Evolutionary conservation across 2,113 vertebrate genomes (phyloP).

Genomic region (Plecturocebus donacophilus): DNA sequence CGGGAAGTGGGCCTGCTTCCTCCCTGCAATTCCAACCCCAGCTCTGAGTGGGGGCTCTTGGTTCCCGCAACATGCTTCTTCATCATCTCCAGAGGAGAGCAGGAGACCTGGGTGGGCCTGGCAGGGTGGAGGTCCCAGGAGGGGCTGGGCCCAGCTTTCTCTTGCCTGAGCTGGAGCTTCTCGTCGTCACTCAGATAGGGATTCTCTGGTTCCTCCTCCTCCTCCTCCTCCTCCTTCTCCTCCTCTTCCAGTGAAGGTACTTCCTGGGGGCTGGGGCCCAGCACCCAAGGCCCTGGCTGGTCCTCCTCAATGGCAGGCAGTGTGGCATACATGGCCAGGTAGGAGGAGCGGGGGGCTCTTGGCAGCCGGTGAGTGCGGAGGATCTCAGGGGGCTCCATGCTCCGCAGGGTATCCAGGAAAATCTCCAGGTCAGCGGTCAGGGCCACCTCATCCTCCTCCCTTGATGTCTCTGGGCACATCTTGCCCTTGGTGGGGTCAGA

Average conservation of each 20-base stretch:
- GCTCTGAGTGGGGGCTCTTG: neutral
- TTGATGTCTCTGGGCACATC: accelerated
- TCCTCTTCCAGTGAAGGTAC: neutral
- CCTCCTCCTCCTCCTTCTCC: neutral
- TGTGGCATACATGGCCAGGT: constrained; percentile 79
- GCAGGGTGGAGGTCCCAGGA: neutral
- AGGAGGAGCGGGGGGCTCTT: constrained; percentile 73
- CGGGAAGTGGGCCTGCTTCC: constrained; percentile 85
- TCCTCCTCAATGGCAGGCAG: constrained; percentile 91
- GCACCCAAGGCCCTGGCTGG: constrained; percentile 60
- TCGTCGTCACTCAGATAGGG: constrained; percentile 80
- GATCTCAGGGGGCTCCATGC: constrained; percentile 89
- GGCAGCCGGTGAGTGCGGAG: constrained; percentile 79
- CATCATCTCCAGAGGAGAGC: constrained; percentile 78
- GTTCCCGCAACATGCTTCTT: constrained; percentile 69
- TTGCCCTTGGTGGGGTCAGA: neutral
- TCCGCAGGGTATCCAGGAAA: constrained; percentile 92
- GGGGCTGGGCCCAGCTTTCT: neutral
- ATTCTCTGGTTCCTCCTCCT: constrained; percentile 76
- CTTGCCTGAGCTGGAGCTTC: neutral
- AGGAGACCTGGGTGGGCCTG: neutral
- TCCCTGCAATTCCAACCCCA: neutral
- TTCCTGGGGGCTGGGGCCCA: constrained; percentile 52
- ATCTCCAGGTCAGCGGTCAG: constrained; percentile 88
- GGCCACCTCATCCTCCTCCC: constrained; percentile 81